Evolutionary conservation across 2,888 invertebrate species (phyloP).

Genomic region (Drosophila nigritarsus): DNA sequence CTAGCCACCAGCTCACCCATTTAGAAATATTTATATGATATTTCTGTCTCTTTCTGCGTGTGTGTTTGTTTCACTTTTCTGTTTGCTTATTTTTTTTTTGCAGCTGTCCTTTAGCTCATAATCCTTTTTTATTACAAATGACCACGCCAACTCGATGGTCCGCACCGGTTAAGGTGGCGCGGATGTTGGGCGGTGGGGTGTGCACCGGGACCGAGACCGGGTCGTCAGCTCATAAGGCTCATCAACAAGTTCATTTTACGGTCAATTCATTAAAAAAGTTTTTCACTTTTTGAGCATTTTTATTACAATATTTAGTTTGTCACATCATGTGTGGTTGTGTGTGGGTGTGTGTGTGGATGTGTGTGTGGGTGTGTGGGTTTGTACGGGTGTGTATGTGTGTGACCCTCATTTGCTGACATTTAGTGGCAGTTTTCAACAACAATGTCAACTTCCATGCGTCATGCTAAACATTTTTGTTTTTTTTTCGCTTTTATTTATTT

Average conservation of each 20-base stretch:
- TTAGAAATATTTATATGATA: slow-evolving; percentile 74
- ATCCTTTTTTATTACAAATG: slow-evolving; percentile 80
- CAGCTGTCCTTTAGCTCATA: slow-evolving; percentile 78
- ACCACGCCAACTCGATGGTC: slow-evolving; percentile 73
- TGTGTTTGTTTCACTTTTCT: slow-evolving; percentile 14
- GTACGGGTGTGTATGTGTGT: slow-evolving; percentile 36
- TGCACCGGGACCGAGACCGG: slow-evolving; percentile 3
- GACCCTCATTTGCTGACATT: slow-evolving; percentile 78
- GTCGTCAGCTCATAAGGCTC: slow-evolving; percentile 74
- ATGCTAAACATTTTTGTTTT: slow-evolving; percentile 61
- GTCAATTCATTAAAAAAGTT: slow-evolving; percentile 73
- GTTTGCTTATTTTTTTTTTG: slow-evolving; percentile 36
- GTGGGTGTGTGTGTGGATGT: slow-evolving; percentile 18
- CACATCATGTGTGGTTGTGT: slow-evolving; percentile 31
- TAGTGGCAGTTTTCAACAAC: slow-evolving; percentile 77
- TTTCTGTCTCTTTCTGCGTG: slow-evolving; percentile 10
- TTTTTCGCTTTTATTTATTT: slow-evolving; percentile 56
- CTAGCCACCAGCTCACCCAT: slow-evolving; percentile 24
- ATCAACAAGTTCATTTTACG: slow-evolving; percentile 81
- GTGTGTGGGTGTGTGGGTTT: slow-evolving; percentile 6
- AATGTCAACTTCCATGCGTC: slow-evolving; percentile 70
- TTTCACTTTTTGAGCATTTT: slow-evolving; percentile 60
- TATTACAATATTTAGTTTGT: slow-evolving; percentile 76
- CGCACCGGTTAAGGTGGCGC: slow-evolving; percentile 42
- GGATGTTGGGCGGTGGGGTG: slow-evolving; percentile 4